Base-by-base conservation (phyloP, 2,888 invertebrate genomes). In the Pediacus dermestoides region DNA sequence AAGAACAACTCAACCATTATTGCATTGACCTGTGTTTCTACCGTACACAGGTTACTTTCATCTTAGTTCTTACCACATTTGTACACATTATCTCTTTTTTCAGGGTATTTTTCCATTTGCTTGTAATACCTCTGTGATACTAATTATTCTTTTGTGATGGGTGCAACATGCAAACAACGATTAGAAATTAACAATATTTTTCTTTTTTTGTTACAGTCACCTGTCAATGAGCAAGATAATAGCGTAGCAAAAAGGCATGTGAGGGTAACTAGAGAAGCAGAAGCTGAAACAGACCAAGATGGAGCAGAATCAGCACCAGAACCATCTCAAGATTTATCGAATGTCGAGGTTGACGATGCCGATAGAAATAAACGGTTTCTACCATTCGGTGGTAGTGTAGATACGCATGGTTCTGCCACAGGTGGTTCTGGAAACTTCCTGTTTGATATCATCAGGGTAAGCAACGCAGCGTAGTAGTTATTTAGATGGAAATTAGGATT, bases 361-460 rank as follows among this genome's bases (percentile, higher is more conserved):
- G 84, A 85, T 68, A 78, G 89, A 61, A 85, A 88, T 70, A 90
- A 89, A 69, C 78, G 89, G 74, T 85, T 81, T 70, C 73, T 82
- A 59, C 81, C 77, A 63, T 83, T 83, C 65, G 81, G 82, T 11
- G 77, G 75, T 44, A 65, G 64, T 25, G 74, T 75, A 30, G 66
- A 61, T 23, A 62, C 55, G 28, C 58, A 57, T 38, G 64, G 61
- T 21, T 68, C 67, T 23, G 63, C 70, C 46, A 68, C 69, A 7
- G 85, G 83, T 49, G 88, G 87, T 37, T 88, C 88, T 33, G 89
- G 89, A 46, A 90, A 89, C 74, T 88, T 90, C 77, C 75, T 90
- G 53, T 88, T 89, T 70, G 89, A 90, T 70, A 82, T 88, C 66
- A 85, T 90, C 68, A 78, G 89, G 78, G 89, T 90, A 75, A 85